A percentile compares a stretch with the other conserved stretches of the same genome.
phyloP scores from a whole-genome alignment of 2,113 vertebrate species.

The Mugil cephalus region DNA sequence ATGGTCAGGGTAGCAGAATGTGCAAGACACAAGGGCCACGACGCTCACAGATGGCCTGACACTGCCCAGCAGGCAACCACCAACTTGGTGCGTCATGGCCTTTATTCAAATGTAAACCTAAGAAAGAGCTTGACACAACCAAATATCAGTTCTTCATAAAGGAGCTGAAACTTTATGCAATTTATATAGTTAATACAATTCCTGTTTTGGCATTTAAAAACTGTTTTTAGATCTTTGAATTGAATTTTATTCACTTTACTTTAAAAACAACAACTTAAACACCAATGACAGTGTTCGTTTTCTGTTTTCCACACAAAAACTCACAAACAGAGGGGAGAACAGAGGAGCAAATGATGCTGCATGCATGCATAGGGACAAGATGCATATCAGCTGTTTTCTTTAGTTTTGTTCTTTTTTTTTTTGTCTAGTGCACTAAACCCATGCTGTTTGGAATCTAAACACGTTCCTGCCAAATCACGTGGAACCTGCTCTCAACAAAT shows the following conservation, averaged over 20 bases:
- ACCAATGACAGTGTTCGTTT: not conserved
- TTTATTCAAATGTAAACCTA: no score
- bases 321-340: slow-evolving; percentile 4
- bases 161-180: no score
- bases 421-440: not conserved
- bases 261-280: no score
- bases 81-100: no score
- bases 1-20: no score
- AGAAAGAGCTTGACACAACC: no score
- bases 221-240: not conserved
- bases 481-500: slow-evolving; percentile 33
- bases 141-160: no score
- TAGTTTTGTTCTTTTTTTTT: no score
- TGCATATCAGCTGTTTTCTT: slow-evolving; percentile 32
- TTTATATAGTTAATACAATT: not conserved
- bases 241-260: no score
- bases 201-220: not conserved
- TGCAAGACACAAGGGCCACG: no score
- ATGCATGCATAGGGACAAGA: slow-evolving; percentile 3
- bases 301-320: not conserved
- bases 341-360: slow-evolving; percentile 28
- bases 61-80: no score
- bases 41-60: no score
- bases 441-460: slow-evolving; percentile 41
- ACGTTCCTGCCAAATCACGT: slow-evolving; percentile 42